Evolutionary conservation across 2,113 vertebrate genomes (phyloP).

Genomic region (Gopherus flavomarginatus): DNA sequence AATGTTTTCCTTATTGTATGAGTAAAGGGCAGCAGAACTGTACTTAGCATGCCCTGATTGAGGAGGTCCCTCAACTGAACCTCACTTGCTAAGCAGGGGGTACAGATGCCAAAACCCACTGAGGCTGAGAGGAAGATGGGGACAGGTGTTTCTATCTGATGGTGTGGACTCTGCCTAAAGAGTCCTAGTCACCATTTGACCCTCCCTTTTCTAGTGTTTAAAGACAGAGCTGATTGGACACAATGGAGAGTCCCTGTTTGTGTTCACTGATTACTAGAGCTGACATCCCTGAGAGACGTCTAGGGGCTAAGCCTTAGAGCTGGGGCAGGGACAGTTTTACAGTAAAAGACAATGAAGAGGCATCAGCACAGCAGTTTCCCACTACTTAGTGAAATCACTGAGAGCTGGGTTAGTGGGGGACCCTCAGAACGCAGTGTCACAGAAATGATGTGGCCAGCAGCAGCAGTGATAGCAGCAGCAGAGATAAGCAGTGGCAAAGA

Average conservation of each 20-base stretch:
- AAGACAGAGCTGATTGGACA: too few species aligned
- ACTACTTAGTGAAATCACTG: not conserved
- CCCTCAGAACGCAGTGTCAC: not conserved
- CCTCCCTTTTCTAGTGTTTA: too few species aligned
- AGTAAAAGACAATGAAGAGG: not conserved
- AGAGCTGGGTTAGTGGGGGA: not conserved
- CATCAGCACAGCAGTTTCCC: not conserved
- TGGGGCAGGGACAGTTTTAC: not conserved
- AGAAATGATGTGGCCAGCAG: not conserved
- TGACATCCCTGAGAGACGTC: too few species aligned
- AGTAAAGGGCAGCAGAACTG: not conserved
- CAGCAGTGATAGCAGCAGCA: not conserved
- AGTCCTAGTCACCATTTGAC: too few species aligned
- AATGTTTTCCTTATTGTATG: not conserved
- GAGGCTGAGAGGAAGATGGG: too few species aligned
- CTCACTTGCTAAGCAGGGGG: not conserved
- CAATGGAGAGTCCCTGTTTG: too few species aligned
- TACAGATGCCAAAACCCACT: too few species aligned
- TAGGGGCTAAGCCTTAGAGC: not conserved
- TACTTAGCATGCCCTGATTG: not conserved
- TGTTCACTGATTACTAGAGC: too few species aligned
- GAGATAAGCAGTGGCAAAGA: not conserved
- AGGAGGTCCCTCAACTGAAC: not conserved
- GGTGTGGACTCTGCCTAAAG: too few species aligned
- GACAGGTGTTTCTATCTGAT: too few species aligned